Conservation (phyloP, 2,797 vertebrate genomes). For the Aeoliscus strigatus region DNA sequence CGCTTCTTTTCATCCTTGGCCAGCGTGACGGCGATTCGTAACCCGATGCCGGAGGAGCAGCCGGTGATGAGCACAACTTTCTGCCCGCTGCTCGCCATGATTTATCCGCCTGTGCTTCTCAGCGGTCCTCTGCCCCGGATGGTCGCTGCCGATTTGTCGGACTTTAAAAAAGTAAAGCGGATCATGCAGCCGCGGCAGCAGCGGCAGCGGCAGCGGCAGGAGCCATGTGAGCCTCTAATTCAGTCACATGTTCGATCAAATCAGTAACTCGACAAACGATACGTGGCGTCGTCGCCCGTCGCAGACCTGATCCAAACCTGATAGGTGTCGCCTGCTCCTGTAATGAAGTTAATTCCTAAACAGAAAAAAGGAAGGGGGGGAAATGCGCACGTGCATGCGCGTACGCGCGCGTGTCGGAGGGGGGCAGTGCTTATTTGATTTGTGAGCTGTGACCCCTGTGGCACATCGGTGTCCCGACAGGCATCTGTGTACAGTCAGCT, state of each 20-base stretch:
- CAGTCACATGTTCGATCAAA: constrained; percentile 75
- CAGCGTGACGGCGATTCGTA: constrained; percentile 84
- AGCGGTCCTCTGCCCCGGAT: constrained; percentile 59
- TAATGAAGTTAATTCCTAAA: constrained; percentile 46
- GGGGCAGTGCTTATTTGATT: constrained; percentile 65
- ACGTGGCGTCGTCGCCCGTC: constrained; percentile 31
- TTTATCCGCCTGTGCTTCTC: constrained; percentile 59
- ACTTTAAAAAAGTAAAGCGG: constrained; percentile 73
- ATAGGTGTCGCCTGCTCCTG: constrained; percentile 25
- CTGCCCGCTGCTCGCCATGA: constrained; percentile 81
- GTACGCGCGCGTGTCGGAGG: constrained; percentile 40
- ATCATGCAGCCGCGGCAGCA: constrained; percentile 68
- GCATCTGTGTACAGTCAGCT: neutral
- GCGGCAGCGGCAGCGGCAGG: constrained; percentile 55
- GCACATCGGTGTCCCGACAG: constrained; percentile 8
- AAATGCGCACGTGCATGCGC: constrained; percentile 37
- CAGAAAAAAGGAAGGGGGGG: constrained; percentile 2
- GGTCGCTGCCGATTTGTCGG: constrained; percentile 64
- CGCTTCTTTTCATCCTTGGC: constrained; percentile 84
- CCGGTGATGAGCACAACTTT: constrained; percentile 89
- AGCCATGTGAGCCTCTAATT: constrained; percentile 72
- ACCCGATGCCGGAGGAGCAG: constrained; percentile 92
- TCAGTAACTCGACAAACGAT: constrained; percentile 33
- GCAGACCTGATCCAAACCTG: constrained; percentile 1
- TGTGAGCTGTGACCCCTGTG: constrained; percentile 49